Evolutionary conservation across 2,113 vertebrate species (phyloP), one percentile per base, ranked within the genome.

Genomic region (Genyomyrus donnyi): DNA sequence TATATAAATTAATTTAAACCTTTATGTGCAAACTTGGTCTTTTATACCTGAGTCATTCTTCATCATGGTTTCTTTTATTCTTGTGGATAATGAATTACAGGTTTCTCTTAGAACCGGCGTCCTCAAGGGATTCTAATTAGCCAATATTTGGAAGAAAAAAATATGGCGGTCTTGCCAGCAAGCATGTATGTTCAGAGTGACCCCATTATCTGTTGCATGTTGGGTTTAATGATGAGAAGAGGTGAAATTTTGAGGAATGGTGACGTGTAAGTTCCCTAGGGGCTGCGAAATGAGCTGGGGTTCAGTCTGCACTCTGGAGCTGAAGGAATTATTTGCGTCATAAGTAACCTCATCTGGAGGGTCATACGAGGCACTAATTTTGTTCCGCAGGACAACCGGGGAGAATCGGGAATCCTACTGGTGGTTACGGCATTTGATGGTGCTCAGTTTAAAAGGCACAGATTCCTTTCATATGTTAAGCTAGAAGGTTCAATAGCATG

Each of bases 1-100:
- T 94, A 89, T 91, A 96, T 96, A 96, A 96, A 96, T 96, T 96
- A 96, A 96, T 96, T 96, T 96, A 96, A 96, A 95, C 74, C 62
- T 83, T 85, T 42, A 46, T 85, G 17, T 46, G 21, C 83, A 48
- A 70, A 70, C 62, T 70, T 31, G 62, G n/a, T 70, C 62, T 31
- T 70, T 70, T 70, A 70, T 31, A 70, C 62, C 62, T 0, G 62
- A 31, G 83, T 85, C 45, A 45, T 85, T 85, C 42, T 10, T 48
- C 45, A n/a, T 85, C 24, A n/a, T 13, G 9, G 13, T 35, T 77
- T 77, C 70, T 42, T 42, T 80, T 42, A 80, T 80, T 42, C 35
- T 27, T 80, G 31, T 80, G 31, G 74, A 80, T 80, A 80, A 42
- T 42, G 35, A 31, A 39, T 35, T 42, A 8, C 74, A 39, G 35